Base-by-base conservation (phyloP, 2,888 invertebrate genomes). In the Platynereis dumerilii region DNA sequence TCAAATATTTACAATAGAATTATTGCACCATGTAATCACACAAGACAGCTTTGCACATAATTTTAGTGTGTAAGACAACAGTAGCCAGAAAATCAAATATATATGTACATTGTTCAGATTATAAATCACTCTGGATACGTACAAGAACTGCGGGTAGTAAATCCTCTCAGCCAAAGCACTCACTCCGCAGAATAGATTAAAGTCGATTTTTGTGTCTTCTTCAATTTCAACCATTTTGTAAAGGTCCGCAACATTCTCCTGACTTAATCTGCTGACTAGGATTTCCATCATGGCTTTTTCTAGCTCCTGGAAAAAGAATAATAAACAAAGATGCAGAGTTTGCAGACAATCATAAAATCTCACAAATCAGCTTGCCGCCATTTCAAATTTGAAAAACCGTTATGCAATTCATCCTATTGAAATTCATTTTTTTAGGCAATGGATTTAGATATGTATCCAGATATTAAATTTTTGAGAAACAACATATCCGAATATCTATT, bases 81-180 rank as follows among this genome's bases (percentile, higher is more conserved):
- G n/a, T n/a, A n/a, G n/a, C n/a, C n/a, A n/a, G n/a, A n/a, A n/a
- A n/a, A n/a, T n/a, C n/a, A n/a, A n/a, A n/a, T n/a, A n/a, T n/a
- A n/a, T n/a, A n/a, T n/a, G n/a, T n/a, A n/a, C n/a, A n/a, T n/a
- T n/a, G n/a, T n/a, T n/a, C n/a, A n/a, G n/a, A n/a, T n/a, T n/a
- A n/a, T n/a, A n/a, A n/a, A n/a, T n/a, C n/a, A n/a, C n/a, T n/a
- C n/a, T 12, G 34, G 12, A 5, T 34, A 78, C 78, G 74, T 74
- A 80, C 81, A 78, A 72, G 74, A 75, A 80, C 58, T 75, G 67
- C 20, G 78, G 77, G 59, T 80, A 81, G 10, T 81, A 75, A n/a
- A 80, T 72, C 57, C 82, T 62, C 67, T 82, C 82, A 10, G 78
- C 76, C 28, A 80, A 69, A 12, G 81, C 81, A 15, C 80, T 74